These are phyloP conservation scores for Tinamus guttatus DNA, from an alignment of 2,113 vertebrate species.

Conservation along the genomic window DNA sequence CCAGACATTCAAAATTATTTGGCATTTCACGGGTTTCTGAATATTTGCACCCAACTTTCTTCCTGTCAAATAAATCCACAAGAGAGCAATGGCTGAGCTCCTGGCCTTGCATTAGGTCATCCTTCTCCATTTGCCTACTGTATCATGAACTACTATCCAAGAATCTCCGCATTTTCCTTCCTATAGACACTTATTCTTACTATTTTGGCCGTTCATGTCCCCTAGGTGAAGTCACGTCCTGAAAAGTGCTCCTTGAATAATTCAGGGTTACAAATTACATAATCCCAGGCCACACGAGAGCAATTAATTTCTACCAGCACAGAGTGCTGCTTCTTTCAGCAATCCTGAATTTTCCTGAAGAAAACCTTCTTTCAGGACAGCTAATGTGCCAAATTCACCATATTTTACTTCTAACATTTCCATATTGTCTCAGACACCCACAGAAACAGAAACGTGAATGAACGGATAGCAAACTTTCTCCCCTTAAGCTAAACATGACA, in stretches of 20 bases:
- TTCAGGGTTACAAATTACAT: not conserved
- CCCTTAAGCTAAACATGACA: not conserved
- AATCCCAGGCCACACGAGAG: not conserved
- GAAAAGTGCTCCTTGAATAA: not conserved
- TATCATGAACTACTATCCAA: not conserved
- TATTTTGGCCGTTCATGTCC: not conserved
- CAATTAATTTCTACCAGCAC: constrained; percentile 8
- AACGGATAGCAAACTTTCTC: not conserved
- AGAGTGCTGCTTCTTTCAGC: not conserved
- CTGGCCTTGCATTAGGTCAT: not conserved
- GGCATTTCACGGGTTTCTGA: not conserved
- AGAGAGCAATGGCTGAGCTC: not conserved
- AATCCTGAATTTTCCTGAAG: not conserved
- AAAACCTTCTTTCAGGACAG: constrained; percentile 9
- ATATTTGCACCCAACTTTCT: not conserved
- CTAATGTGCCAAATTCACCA: not conserved
- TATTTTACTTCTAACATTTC: not conserved
- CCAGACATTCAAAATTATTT: not conserved
- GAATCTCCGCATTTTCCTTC: not conserved
- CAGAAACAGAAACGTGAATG: not conserved
- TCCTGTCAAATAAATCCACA: not conserved
- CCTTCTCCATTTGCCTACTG: not conserved
- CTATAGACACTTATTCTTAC: not conserved
- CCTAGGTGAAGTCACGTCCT: not conserved
- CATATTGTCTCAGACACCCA: not conserved